phyloP scores from a whole-genome alignment of 2,113 vertebrate species.

The Kryptolebias marmoratus region DNA sequence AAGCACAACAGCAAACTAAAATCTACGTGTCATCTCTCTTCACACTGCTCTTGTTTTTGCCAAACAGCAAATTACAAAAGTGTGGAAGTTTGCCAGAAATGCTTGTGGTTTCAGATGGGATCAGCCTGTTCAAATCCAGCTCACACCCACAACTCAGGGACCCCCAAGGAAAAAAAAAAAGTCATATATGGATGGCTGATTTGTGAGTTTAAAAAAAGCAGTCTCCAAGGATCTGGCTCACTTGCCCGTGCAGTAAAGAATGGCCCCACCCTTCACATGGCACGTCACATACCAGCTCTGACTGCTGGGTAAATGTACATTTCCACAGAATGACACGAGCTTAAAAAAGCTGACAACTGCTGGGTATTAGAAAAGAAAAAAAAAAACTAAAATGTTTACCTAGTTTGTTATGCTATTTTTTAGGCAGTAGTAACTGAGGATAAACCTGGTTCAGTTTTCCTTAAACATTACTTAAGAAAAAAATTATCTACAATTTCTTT shows the following conservation, averaged over 20 bases:
- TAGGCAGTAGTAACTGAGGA: background rate
- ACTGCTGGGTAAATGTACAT: constrained; percentile 20
- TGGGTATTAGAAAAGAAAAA: background rate
- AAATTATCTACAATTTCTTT: too few species aligned
- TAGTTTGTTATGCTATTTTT: too few species aligned
- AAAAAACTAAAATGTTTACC: too few species aligned
- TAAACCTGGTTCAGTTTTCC: background rate
- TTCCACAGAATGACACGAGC: constrained; percentile 27
- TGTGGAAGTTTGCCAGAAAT: constrained; percentile 46
- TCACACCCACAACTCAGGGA: constrained; percentile 44
- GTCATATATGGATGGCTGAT: constrained; percentile 17
- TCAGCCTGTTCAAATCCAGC: constrained; percentile 48
- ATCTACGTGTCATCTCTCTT: constrained; percentile 11
- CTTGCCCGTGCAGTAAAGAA: constrained; percentile 32
- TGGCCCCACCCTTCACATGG: constrained; percentile 45
- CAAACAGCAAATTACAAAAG: constrained; percentile 42
- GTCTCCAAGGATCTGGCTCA: constrained; percentile 58
- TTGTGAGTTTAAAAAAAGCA: constrained; percentile 16
- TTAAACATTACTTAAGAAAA: too few species aligned
- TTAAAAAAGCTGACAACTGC: background rate
- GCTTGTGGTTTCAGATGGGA: constrained; percentile 62
- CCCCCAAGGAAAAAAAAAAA: constrained; percentile 29
- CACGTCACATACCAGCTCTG: constrained; percentile 33
- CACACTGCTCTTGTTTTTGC: constrained; percentile 40
- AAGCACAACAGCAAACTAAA: background rate